A percentile compares a stretch with the other conserved stretches of the same genome.
These are phyloP conservation scores for Garrulus glandarius DNA, from an alignment of 2,797 vertebrate genomes.

Conservation along the genomic window DNA sequence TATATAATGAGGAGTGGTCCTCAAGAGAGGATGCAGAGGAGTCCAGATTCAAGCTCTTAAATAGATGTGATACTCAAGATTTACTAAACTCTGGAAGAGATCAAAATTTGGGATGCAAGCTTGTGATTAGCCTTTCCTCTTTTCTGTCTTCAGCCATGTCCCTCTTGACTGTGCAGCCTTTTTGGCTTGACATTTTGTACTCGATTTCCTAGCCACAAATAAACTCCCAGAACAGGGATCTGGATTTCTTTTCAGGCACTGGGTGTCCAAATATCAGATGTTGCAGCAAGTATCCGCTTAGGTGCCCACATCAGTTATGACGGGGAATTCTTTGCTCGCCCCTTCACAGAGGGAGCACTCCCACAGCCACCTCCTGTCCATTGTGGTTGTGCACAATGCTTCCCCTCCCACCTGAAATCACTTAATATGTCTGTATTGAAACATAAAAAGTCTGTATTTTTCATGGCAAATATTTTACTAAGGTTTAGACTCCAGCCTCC, in stretches of 20 bases:
- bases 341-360: background rate
- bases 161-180: background rate
- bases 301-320: background rate
- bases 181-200: background rate
- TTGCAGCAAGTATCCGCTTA: background rate
- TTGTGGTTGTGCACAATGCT: rapidly evolving
- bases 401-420: background rate
- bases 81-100: background rate
- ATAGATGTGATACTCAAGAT: background rate
- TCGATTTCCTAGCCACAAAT: background rate
- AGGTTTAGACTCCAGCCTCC: background rate
- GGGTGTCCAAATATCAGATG: background rate
- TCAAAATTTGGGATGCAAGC: background rate
- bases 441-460: background rate
- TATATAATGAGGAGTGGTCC: background rate
- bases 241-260: background rate
- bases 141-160: background rate
- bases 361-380: background rate
- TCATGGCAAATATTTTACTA: background rate
- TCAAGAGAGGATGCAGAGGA: background rate
- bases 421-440: background rate
- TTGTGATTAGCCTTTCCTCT: background rate
- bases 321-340: background rate
- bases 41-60: background rate
- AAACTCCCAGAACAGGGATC: background rate